Evolutionary conservation across 2,113 vertebrate genomes (phyloP).

Genomic region (Mionectes macconnelli): DNA sequence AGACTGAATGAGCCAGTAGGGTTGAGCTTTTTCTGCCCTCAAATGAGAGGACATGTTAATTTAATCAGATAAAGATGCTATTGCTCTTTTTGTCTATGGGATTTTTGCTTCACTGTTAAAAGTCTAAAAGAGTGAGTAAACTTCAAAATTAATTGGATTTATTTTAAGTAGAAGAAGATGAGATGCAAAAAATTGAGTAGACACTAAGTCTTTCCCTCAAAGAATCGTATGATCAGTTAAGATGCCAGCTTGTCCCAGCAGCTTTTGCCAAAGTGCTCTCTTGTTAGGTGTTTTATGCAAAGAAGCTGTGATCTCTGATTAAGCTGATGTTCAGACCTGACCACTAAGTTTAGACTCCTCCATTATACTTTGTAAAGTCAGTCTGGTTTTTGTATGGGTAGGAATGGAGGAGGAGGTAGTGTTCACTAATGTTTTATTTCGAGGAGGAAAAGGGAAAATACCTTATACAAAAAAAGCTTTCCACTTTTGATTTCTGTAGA

Average conservation of each 20-base stretch:
- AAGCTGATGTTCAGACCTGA: not conserved
- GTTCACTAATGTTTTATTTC: not conserved
- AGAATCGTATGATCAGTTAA: not conserved
- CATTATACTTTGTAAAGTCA: not conserved
- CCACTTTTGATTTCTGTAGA: not conserved
- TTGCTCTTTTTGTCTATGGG: not conserved
- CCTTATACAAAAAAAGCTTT: not conserved
- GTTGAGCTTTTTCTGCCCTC: not conserved
- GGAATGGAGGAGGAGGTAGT: not conserved
- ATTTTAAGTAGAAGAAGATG: not conserved
- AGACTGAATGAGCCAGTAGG: not conserved
- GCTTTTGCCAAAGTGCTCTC: not conserved
- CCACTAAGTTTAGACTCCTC: not conserved
- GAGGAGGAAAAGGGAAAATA: not conserved
- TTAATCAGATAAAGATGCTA: not conserved
- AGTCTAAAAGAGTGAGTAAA: not conserved
- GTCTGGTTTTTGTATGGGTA: not conserved
- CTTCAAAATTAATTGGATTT: not conserved
- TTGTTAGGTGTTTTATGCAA: not conserved
- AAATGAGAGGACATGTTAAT: accelerated
- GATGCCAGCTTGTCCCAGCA: not conserved
- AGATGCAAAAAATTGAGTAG: not conserved
- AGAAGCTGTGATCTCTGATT: not conserved
- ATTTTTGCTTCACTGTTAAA: not conserved
- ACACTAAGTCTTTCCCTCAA: not conserved